Base-by-base conservation (phyloP, 2,888 invertebrate genomes). In the Plutella xylostella region DNA sequence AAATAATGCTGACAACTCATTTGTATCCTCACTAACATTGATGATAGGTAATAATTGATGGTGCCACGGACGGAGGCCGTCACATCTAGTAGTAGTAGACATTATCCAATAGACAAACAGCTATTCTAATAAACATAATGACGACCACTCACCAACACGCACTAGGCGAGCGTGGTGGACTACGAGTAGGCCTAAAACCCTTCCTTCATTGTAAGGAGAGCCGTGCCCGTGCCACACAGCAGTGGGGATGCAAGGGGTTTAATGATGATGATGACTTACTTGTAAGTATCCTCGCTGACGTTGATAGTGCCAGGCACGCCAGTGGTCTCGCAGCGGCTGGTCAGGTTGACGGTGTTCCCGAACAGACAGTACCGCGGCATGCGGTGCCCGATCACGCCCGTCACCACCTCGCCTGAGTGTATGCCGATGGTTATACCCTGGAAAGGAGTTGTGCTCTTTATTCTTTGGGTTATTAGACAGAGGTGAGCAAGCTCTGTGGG, bases 361-460 rank as follows among this genome's bases (percentile, higher is more conserved):
- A 96, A 97, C 22, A 97, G 88, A 58, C 94, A 94, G 72, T 95
- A 96, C 21, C 96, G 89, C 0, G 96, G 96, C 93, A 96, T 96
- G 50, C 96, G 89, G 73, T 96, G 94, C 2, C 96, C 96, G 52
- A 96, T 96, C 6, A 96, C 96, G 12, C 96, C 96, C 0, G 96
- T 96, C 43, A 97, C 96, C 17, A 95, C 96, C 70, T 96, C 96
- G 0, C 96, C 96, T 2, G 94, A 93, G 65, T 97, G 96, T 53
- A 97, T 94, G 3, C 96, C 96, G 61, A 97, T 96, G 15, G 96
- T 96, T 51, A 97, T 93, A 84, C 91, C 90, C 95, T 96, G 72
- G 45, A 69, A 71, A 12, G n/a, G 2, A 7, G n/a, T n/a, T n/a
- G n/a, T n/a, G n/a, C n/a, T n/a, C n/a, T n/a, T n/a, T n/a, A n/a